These are phyloP conservation scores for Epistrophe grossulariae DNA, from an alignment of 2,888 invertebrate species.

Conservation along the genomic window DNA sequence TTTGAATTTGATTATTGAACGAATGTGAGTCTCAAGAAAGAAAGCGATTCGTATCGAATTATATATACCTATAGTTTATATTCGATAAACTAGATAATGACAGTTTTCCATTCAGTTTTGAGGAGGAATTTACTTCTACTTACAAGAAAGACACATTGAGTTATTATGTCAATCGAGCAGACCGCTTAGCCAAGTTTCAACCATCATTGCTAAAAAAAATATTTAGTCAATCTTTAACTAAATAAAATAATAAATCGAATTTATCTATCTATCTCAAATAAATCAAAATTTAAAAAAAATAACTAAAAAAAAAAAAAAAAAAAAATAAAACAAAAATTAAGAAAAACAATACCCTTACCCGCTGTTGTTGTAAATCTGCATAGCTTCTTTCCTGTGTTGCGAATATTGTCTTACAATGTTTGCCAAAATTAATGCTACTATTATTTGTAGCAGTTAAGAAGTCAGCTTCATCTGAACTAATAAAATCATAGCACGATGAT, in stretches of 20 bases:
- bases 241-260: background rate
- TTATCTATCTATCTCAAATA: background rate
- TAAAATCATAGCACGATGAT: constrained; percentile 76
- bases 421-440: constrained; percentile 50
- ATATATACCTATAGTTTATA: background rate
- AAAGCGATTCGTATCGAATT: too few relatives aligned
- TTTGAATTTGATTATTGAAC: background rate
- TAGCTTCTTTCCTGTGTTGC: constrained; percentile 45
- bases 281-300: background rate
- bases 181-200: background rate
- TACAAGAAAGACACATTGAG: background rate
- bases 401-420: constrained; percentile 39
- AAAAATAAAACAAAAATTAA: constrained; percentile 3
- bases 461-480: constrained; percentile 73
- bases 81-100: background rate
- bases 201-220: background rate
- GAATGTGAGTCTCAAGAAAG: background rate
- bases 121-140: background rate
- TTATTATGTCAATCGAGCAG: background rate
- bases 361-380: constrained; percentile 37
- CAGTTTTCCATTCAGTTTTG: background rate
- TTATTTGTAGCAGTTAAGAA: constrained; percentile 55
- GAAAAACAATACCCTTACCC: constrained; percentile 57
- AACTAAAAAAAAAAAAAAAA: background rate
- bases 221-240: background rate